These are phyloP conservation scores for Drosophila hamatofila DNA, from an alignment of 2,888 invertebrate genomes.

Conservation along the genomic window DNA sequence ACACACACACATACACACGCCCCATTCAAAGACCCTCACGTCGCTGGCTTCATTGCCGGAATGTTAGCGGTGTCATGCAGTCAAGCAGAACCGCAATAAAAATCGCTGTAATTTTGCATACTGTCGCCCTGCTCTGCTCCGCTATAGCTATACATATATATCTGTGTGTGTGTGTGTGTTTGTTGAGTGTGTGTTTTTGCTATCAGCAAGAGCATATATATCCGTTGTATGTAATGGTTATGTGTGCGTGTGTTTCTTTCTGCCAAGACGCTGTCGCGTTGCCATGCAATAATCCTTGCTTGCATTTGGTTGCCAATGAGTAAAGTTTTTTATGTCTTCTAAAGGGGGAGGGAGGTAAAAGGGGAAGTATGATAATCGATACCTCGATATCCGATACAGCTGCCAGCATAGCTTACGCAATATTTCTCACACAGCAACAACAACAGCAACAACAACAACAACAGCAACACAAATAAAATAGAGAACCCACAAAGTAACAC, in stretches of 20 bases:
- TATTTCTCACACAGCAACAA: constrained; percentile 23
- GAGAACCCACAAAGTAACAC: constrained; percentile 16
- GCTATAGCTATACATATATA: background rate
- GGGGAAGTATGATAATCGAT: constrained; percentile 46
- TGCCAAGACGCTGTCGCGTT: constrained; percentile 48
- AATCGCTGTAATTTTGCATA: constrained; percentile 73
- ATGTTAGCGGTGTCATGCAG: constrained; percentile 60
- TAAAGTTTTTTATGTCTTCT: constrained; percentile 25
- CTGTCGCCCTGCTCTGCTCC: constrained; percentile 32
- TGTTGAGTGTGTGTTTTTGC: constrained; percentile 22
- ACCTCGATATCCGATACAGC: constrained; percentile 35
- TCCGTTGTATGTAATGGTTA: constrained; percentile 37
- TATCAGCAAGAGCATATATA: constrained; percentile 36
- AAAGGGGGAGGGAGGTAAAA: background rate
- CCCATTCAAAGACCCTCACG: constrained; percentile 13
- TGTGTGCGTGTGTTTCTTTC: constrained; percentile 15
- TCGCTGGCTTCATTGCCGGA: constrained; percentile 24
- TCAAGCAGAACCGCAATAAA: constrained; percentile 74
- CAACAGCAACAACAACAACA: background rate
- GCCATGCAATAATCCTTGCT: constrained; percentile 50
- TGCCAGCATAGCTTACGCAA: constrained; percentile 34
- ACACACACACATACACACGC: background rate
- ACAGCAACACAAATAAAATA: constrained; percentile 18
- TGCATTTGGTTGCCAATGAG: constrained; percentile 41
- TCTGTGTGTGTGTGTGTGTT: background rate